Percentiles rank a stretch among this genome's conserved stretches.
These are phyloP conservation scores for Oikopleura albicans DNA, from an alignment of 23 tunicate genomes.

Conservation along the genomic window DNA sequence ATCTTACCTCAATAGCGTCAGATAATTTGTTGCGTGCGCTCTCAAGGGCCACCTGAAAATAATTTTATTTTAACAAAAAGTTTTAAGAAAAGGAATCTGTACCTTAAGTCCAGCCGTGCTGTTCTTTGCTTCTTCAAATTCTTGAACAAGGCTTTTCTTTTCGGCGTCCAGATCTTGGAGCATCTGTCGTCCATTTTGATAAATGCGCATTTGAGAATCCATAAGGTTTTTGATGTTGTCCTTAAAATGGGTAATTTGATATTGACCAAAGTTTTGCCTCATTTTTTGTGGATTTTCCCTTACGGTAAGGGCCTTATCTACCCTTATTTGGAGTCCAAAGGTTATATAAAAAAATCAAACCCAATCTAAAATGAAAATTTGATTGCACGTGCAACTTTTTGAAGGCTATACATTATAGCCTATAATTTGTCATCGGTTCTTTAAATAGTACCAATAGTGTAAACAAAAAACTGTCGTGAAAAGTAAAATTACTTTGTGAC, in stretches of 20 bases:
- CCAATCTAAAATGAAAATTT: too few relatives aligned
- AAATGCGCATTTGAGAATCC: background rate
- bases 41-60: background rate
- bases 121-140: background rate
- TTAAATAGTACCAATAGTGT: too few relatives aligned
- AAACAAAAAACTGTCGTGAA: too few relatives aligned
- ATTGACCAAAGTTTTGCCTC: too few relatives aligned
- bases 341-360: too few relatives aligned
- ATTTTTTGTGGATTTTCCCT: too few relatives aligned
- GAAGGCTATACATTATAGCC: too few relatives aligned
- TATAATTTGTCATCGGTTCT: too few relatives aligned
- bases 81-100: background rate
- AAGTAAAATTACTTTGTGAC: too few relatives aligned
- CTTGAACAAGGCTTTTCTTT: background rate
- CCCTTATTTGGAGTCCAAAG: too few relatives aligned
- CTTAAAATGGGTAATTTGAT: background rate
- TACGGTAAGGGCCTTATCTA: too few relatives aligned
- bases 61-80: background rate
- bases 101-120: background rate
- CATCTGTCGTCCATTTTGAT: background rate
- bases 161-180: background rate
- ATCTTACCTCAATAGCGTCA: background rate
- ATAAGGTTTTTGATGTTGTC: background rate
- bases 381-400: too few relatives aligned
- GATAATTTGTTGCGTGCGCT: background rate